Evolutionary conservation across 2,113 vertebrate species (phyloP).

Genomic region (Isurus oxyrinchus): DNA sequence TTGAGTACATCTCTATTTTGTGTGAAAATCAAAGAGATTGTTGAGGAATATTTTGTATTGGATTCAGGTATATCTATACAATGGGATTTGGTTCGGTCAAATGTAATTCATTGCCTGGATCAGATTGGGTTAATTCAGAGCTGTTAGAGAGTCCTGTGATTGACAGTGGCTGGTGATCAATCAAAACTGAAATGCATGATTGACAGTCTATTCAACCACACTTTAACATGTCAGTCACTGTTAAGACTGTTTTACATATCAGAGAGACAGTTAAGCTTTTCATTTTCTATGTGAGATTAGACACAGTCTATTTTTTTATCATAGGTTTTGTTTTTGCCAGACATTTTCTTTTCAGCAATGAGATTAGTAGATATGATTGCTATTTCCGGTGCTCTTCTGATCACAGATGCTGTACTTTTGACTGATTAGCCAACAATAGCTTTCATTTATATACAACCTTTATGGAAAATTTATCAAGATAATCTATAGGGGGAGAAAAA

Average conservation of each 20-base stretch:
- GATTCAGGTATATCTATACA: neutral
- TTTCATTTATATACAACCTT: neutral
- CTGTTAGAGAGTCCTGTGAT: neutral
- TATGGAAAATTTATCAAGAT: too few relatives aligned
- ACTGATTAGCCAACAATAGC: neutral
- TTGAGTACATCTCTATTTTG: neutral
- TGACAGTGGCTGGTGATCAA: neutral
- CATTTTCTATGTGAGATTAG: neutral
- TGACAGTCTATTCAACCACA: neutral
- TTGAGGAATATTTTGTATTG: neutral
- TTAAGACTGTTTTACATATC: neutral
- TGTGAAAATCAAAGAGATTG: neutral
- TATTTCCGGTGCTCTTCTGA: neutral
- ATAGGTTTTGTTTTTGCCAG: neutral
- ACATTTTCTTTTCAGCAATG: neutral
- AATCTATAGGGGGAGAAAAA: neutral
- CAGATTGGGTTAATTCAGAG: neutral
- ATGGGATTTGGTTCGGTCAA: neutral
- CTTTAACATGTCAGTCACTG: neutral
- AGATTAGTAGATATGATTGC: neutral
- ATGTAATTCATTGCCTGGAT: neutral
- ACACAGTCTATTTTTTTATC: neutral
- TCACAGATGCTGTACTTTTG: neutral
- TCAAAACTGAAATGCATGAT: neutral
- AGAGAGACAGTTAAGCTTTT: neutral